Evolutionary conservation across 2,113 vertebrate species (phyloP), one percentile per base, ranked within the genome.

Genomic region (Melanerpes aurifrons): DNA sequence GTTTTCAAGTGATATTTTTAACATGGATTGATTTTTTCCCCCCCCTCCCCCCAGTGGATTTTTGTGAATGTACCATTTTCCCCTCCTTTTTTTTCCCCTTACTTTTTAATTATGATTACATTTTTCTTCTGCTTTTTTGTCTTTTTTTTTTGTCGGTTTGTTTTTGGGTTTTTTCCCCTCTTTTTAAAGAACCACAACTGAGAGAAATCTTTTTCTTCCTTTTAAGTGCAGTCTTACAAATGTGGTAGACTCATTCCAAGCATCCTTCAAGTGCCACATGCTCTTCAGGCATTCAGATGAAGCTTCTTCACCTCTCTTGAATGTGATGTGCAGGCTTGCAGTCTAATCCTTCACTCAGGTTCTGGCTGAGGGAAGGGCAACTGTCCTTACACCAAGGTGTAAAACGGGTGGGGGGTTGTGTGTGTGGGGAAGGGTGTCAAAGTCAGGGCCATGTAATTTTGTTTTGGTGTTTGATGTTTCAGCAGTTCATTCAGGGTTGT

Each of bases 251-350:
- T 94, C 67, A 82, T 94, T 95, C 74, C 89, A 88, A 92, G 63
- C 59, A 3, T 94, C 92, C 79, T 94, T 76, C 79, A 94, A 95
- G 93, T 89, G 82, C 89, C 87, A 68, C 58, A 13, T 89, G 85
- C 87, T 95, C 89, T 95, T 93, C 57, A 95, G 92, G 67, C 75
- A 53, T 96, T 93, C 83, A 71, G 82, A 74, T 73, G 87, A 77
- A 95, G 76, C 86, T 94, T 82, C 75, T 95, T 92, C 73, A 82
- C 92, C 78, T 86, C 88, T 94, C 64, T 59, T 92, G 95, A 97
- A 96, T 96, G 93, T 97, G 96, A 89, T 94, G 95, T 96, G 91
- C 90, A 77, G 68, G 63, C 2, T 7, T 92, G 81, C 87, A 82
- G 96, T 86, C 81, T 95, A 90, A 86, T 94, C 70, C 84, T 94